These are phyloP conservation scores for Drosophila guanche DNA, from an alignment of 1,140 invertebrate genomes.

Conservation along the genomic window DNA sequence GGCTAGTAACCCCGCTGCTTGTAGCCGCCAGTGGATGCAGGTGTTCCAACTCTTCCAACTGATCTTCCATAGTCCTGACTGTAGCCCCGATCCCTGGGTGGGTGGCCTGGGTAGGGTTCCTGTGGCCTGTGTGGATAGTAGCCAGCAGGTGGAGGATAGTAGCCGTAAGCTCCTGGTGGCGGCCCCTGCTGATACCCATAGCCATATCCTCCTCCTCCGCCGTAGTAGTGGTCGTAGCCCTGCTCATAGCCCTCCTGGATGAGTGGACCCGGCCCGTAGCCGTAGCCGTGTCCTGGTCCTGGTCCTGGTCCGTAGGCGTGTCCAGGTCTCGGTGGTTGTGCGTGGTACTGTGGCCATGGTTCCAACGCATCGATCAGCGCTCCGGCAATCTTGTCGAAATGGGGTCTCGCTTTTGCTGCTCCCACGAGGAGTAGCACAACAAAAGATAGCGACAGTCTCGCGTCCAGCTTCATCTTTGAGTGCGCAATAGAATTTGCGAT, in stretches of 20 bases:
- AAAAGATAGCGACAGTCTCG: slow-evolving; percentile 11
- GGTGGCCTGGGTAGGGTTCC: slow-evolving; percentile 25
- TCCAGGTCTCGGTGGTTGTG: not conserved
- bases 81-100: not conserved
- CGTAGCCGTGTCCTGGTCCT: too few relatives aligned
- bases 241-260: slow-evolving; percentile 8
- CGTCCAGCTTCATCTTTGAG: slow-evolving; percentile 41
- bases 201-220: slow-evolving; percentile 17
- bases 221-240: slow-evolving; percentile 6
- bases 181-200: slow-evolving; percentile 27
- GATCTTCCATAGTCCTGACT: slow-evolving; percentile 21
- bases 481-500: slow-evolving; percentile 15
- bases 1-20: slow-evolving; percentile 61
- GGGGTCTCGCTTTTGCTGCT: slow-evolving; percentile 41
- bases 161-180: slow-evolving; percentile 21
- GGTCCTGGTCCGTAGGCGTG: not conserved
- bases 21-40: slow-evolving; percentile 44
- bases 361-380: slow-evolving; percentile 47
- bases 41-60: not conserved
- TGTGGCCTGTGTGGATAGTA: slow-evolving; percentile 37
- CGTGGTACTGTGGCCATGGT: slow-evolving; percentile 20
- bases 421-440: slow-evolving; percentile 20
- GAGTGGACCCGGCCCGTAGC: not conserved
- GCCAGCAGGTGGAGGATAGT: slow-evolving; percentile 20
- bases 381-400: slow-evolving; percentile 65